phyloP scores from a whole-genome alignment of 2,797 vertebrate genomes.

The Leptatherina wallacei region DNA sequence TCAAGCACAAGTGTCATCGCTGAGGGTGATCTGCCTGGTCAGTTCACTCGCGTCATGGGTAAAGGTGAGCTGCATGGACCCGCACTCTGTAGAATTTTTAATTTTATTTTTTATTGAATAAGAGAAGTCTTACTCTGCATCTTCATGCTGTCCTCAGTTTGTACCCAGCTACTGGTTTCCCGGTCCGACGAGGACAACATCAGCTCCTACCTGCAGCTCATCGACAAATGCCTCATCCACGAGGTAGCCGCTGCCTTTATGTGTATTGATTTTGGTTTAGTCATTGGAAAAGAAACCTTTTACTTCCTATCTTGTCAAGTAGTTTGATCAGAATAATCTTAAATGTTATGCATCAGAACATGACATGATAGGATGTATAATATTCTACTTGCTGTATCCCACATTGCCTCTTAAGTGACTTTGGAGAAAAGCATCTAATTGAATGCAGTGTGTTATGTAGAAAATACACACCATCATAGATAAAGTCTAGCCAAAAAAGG shows the following conservation, averaged over 20 bases:
- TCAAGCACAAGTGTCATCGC: slow-evolving; percentile 84
- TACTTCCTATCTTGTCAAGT: background rate
- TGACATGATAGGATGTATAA: background rate
- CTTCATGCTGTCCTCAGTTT: slow-evolving; percentile 81
- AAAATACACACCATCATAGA: background rate
- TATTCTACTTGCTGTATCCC: background rate
- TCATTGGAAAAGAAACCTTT: background rate
- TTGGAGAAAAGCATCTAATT: background rate
- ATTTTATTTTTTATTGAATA: background rate
- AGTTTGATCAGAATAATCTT: background rate
- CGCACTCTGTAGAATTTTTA: background rate
- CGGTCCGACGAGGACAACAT: slow-evolving; percentile 98
- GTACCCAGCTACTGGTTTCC: slow-evolving; percentile 97
- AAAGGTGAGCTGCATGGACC: slow-evolving; percentile 86
- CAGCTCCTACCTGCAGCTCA: slow-evolving; percentile 97
- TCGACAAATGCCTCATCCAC: slow-evolving; percentile 97
- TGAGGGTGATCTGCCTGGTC: slow-evolving; percentile 92
- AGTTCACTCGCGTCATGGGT: slow-evolving; percentile 98
- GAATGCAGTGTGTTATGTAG: no score
- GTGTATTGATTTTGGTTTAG: background rate
- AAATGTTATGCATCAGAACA: background rate
- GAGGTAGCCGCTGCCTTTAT: slow-evolving; percentile 84
- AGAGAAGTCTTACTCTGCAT: background rate
- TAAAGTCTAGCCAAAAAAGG: background rate
- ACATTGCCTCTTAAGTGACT: no score